Evolutionary conservation across 2,113 vertebrate species (phyloP).

Genomic region (Emberiza fucata): DNA sequence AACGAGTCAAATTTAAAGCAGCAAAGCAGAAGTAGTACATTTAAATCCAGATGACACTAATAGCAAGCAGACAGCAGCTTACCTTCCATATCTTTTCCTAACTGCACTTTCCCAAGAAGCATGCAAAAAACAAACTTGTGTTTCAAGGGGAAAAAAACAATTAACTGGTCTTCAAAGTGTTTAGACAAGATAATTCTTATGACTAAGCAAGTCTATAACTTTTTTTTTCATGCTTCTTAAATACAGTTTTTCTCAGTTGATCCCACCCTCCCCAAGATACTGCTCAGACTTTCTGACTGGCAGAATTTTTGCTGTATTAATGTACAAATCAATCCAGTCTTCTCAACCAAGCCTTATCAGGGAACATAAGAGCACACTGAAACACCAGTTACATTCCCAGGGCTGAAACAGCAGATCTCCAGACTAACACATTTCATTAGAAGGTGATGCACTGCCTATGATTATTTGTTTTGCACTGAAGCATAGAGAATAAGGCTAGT

Average conservation of each 20-base stretch:
- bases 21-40: conserved; percentile 28
- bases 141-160: conserved; percentile 36
- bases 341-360: neutral
- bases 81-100: conserved; percentile 80
- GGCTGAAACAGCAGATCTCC: neutral
- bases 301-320: neutral
- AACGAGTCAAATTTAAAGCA: conserved; percentile 15
- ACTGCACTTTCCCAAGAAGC: conserved; percentile 79
- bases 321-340: neutral
- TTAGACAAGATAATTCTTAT: neutral
- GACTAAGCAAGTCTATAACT: neutral
- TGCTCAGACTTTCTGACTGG: neutral
- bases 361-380: neutral
- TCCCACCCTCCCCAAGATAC: neutral
- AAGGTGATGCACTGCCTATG: neutral
- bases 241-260: neutral
- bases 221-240: neutral
- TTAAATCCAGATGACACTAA: conserved; percentile 25
- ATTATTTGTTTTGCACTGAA: neutral
- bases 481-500: neutral
- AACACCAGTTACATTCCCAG: neutral
- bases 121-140: conserved; percentile 77
- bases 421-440: neutral
- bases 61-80: conserved; percentile 57
- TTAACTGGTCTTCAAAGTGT: conserved; percentile 38